Base-by-base conservation (phyloP, 2,888 invertebrate genomes). In the Cephus pygmeus region DNA sequence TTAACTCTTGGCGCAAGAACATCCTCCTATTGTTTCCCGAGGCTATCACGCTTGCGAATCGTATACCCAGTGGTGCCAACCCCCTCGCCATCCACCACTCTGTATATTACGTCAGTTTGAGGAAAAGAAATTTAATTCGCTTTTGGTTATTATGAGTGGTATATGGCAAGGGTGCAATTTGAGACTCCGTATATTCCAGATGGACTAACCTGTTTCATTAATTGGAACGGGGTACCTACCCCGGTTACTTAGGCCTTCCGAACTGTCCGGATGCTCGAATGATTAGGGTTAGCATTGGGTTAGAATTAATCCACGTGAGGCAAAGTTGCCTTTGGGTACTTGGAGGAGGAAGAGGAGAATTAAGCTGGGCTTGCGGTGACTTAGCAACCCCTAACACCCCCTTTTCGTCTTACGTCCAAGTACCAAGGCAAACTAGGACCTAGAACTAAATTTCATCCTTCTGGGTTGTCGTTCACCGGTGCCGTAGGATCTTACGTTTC, bases 231-330 rank as follows among this genome's bases (percentile, higher is more conserved):
- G 30, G 30, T 71, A 71, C 11, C 71, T 71, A 30, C 2, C 71
- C 3, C 34, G 11, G 71, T 71, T 71, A 30, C 71, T 34, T 71
- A 71, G 34, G 71, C 34, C 71, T 31, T 56, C 56, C 2, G 23
- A 15, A 15, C 56, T 56, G 56, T 56, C 56, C 56, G 56, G 56
- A 56, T 23, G 23, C 56, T 23, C 56, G 56, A 56, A 56, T 56
- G 71, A 34, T 71, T 33, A 33, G 80, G 83, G 82, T 77, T 69
- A 69, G 75, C 69, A 79, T 74, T 71, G 73, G 69, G 73, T 83
- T 80, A 82, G 83, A 85, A 87, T 87, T 88, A 87, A 88, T 87
- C 85, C 86, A 83, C 84, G 83, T 83, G 84, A 85, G 87, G 40
- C 83, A 76, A 84, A 85, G 84, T 87, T 86, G 83, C 85, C 84